Conservation (phyloP, 2,888 invertebrate genomes). For the Petrolisthes manimaculis region DNA sequence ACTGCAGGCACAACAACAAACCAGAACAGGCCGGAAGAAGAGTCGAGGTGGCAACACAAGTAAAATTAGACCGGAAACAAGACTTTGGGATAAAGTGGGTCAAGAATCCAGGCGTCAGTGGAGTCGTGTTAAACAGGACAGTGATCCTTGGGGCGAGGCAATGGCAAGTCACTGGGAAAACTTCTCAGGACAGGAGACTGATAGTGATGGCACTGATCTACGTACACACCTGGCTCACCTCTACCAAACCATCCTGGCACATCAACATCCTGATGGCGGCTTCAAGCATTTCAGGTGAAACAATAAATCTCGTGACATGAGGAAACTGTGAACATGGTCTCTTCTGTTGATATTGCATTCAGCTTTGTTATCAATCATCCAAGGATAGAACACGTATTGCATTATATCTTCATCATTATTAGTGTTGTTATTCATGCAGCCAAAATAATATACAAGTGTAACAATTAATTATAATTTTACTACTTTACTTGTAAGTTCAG, state of each 20-base stretch:
- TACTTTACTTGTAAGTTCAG: too few species aligned
- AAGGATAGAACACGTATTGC: too few species aligned
- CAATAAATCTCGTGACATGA: too few species aligned
- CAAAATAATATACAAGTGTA: too few species aligned
- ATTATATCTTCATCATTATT: too few species aligned
- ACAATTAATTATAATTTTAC: too few species aligned
- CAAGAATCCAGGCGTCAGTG: not conserved
- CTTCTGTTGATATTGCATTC: too few species aligned
- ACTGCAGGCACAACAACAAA: conserved; percentile 24
- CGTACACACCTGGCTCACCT: conserved; percentile 31
- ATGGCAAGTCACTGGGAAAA: conserved; percentile 34
- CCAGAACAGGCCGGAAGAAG: not conserved
- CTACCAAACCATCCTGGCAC: conserved; percentile 64
- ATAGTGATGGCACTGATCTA: not conserved
- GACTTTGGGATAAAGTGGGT: not conserved
- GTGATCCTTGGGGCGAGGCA: not conserved
- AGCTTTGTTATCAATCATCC: too few species aligned
- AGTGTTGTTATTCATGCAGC: too few species aligned
- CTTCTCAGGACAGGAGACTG: conserved; percentile 33
- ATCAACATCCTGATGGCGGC: conserved; percentile 62
- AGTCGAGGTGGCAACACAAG: not conserved
- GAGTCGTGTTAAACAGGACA: not conserved
- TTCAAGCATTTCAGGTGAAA: conserved; percentile 64
- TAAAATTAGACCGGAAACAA: not conserved
- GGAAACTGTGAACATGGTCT: too few species aligned